These are phyloP conservation scores for Semibalanus balanoides DNA, from an alignment of 1,140 invertebrate genomes.

Conservation along the genomic window DNA sequence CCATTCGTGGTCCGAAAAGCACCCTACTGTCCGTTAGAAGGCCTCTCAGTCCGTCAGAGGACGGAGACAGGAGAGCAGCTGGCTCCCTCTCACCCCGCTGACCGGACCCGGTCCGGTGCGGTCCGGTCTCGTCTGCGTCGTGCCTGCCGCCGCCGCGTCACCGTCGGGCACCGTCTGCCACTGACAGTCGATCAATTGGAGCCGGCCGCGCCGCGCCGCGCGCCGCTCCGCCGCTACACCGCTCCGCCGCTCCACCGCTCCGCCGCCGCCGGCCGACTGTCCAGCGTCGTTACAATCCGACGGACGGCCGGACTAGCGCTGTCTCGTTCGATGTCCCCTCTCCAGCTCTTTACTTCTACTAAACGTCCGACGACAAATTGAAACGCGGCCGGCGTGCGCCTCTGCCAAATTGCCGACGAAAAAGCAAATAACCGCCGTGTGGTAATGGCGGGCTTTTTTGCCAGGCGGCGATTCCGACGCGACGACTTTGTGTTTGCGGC, in stretches of 20 bases:
- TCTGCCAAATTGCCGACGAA: neutral
- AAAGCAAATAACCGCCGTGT: neutral
- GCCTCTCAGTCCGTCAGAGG: too few species aligned
- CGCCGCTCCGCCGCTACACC: too few species aligned
- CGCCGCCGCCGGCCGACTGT: neutral
- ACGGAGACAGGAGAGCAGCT: neutral
- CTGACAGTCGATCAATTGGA: neutral
- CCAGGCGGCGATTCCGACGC: too few species aligned
- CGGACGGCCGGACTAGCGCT: neutral
- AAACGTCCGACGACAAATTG: constrained; percentile 2
- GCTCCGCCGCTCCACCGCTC: too few species aligned
- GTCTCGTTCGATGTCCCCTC: constrained; percentile 8
- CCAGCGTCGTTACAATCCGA: neutral
- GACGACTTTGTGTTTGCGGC: too few species aligned
- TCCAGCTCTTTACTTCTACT: constrained; percentile 9
- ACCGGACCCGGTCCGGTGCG: neutral
- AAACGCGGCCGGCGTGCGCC: neutral
- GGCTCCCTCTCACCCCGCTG: neutral
- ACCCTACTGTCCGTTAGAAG: too few species aligned
- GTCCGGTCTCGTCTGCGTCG: neutral
- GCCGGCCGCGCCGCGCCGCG: too few species aligned
- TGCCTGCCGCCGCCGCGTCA: too few species aligned
- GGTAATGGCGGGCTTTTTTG: neutral
- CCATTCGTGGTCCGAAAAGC: too few species aligned
- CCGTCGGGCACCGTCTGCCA: neutral